Evolutionary conservation across 2,888 invertebrate genomes (phyloP), one percentile per base, ranked within the genome.

Genomic region (Scrobipalpa costella): DNA sequence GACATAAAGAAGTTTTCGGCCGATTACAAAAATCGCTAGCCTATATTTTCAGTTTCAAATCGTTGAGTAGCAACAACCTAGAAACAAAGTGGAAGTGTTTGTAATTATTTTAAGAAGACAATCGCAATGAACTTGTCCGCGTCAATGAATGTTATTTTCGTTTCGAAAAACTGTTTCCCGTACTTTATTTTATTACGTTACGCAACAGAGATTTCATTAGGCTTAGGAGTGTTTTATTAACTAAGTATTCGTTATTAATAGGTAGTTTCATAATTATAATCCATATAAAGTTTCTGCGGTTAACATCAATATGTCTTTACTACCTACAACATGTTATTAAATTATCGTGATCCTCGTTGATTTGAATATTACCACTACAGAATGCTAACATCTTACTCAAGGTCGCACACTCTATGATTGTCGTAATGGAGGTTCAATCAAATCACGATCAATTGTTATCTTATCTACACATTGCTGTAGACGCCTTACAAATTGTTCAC

Each of bases 101-200:
- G 57, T 61, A 78, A 76, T 72, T 80, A 80, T 81, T 81, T 79
- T 75, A 79, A 80, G 79, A 79, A 73, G 68, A 73, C 68, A 66
- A 66, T 74, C 75, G 72, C 81, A 83, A 80, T 84, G 83, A 83
- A 83, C 83, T 83, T 81, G 80, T 21, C 59, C 44, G 27, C 62
- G 33, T 58, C 58, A 59, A 58, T 63, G 59, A 63, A 47, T 44
- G 61, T 50, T 61, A 50, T 50, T 59, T 59, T 59, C 57, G 57
- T 2, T 57, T 7, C 15, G 27, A 15, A 36, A 57, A 57, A 44
- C n/a, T 44, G 57, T 57, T 33, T 57, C 17, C 21, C 50, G 17
- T 7, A 19, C 50, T 50, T 50, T 57, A 57, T 17, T 57, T 17
- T 17, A 34, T 57, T 36, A 36, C 34, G 36, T 36, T 57, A 36